These are phyloP conservation scores for Crenichthys baileyi DNA, from an alignment of 2,797 vertebrate species.

Conservation along the genomic window DNA sequence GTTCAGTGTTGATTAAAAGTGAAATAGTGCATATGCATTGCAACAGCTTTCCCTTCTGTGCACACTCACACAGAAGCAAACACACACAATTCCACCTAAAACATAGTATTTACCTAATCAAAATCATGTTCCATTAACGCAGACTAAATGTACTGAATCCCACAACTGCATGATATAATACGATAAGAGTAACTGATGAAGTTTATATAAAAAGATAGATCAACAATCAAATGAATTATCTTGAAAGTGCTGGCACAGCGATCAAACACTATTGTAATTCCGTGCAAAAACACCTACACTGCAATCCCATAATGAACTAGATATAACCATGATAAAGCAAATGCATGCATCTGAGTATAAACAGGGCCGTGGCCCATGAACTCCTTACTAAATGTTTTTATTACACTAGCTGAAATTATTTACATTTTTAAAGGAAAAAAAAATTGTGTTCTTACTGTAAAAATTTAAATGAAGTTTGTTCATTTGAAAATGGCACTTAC, in stretches of 20 bases:
- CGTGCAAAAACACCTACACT: conserved; percentile 34
- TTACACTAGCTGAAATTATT: neutral
- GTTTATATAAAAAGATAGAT: conserved; percentile 11
- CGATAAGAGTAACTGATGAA: conserved; percentile 32
- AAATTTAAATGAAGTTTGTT: no score
- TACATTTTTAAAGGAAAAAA: no score
- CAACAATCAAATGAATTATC: conserved; percentile 29
- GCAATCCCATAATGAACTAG: conserved; percentile 27
- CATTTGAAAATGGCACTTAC: no score
- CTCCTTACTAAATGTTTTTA: neutral
- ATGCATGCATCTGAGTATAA: neutral
- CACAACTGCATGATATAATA: conserved; percentile 23
- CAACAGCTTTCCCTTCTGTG: conserved; percentile 2
- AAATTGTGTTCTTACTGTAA: no score
- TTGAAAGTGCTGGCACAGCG: conserved; percentile 29
- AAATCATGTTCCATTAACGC: conserved; percentile 38
- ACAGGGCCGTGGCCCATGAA: neutral
- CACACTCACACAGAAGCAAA: conserved; percentile 12
- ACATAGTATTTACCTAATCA: conserved; percentile 50
- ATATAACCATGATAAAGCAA: conserved; percentile 18
- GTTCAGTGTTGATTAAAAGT: conserved; percentile 27
- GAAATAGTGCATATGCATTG: conserved; percentile 10
- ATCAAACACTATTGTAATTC: conserved; percentile 32
- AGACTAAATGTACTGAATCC: conserved; percentile 39
- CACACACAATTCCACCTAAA: conserved; percentile 9